Conservation (phyloP, 2,888 invertebrate species). For the Oxytorus armatus region DNA sequence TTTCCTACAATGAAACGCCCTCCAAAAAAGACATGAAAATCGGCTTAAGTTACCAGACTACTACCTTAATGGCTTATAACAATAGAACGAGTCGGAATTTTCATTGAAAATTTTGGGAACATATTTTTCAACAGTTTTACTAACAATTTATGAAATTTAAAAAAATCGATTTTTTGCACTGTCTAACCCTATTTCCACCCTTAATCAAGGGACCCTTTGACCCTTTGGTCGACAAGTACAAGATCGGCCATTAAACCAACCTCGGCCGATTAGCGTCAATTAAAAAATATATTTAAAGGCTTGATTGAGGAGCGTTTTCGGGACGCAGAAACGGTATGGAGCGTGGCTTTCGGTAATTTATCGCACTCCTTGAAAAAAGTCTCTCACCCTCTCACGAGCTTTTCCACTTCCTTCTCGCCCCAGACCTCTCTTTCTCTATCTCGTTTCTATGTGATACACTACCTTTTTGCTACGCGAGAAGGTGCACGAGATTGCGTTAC, state of each 20-base stretch:
- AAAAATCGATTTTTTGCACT: too few species aligned
- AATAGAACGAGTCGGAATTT: too few species aligned
- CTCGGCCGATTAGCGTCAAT: constrained; percentile 73
- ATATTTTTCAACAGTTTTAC: too few species aligned
- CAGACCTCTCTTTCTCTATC: not conserved
- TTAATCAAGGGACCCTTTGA: not conserved
- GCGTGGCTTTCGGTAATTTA: constrained; percentile 59
- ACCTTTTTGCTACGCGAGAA: constrained; percentile 15
- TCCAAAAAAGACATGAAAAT: too few species aligned
- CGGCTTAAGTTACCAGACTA: too few species aligned
- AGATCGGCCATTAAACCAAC: constrained; percentile 41
- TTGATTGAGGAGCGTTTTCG: constrained; percentile 40
- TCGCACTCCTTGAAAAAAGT: constrained; percentile 59
- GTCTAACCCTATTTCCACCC: too few species aligned
- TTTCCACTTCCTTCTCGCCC: not conserved
- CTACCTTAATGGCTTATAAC: too few species aligned
- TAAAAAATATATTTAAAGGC: constrained; percentile 73
- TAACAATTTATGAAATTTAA: too few species aligned
- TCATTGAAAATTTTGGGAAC: too few species aligned
- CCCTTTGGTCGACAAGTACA: constrained; percentile 15
- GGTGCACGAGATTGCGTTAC: constrained; percentile 45
- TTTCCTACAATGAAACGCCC: too few species aligned
- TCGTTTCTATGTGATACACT: constrained; percentile 12
- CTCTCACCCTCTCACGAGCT: not conserved
- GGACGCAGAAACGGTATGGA: not conserved